Percentiles rank a stretch among this genome's conserved stretches.
Conservation (phyloP, 2,113 vertebrate species). For the mouse (Mus musculus) region GRCm39 chr16:36450001-36450500, state of each 20-base stretch:
- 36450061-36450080: neutral
- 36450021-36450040: neutral
- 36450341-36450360: neutral
- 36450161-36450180: neutral
- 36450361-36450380: neutral
- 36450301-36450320: neutral
- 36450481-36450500: neutral
- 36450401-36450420: neutral
- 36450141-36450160: neutral
- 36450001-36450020: conserved; percentile 7
- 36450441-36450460: conserved; percentile 4
- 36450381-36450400: neutral
- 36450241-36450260: neutral
- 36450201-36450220: neutral
- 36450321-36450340: neutral
- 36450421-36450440: neutral
- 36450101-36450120: neutral
- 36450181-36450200: neutral
- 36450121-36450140: neutral
- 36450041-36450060: neutral
- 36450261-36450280: neutral
- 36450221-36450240: neutral
- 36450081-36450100: neutral
- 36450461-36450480: neutral
- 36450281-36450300: neutral